Evolutionary conservation across 2,888 invertebrate species (phyloP), one percentile per base, ranked within the genome.

Genomic region (Andrena haemorrhoa): DNA sequence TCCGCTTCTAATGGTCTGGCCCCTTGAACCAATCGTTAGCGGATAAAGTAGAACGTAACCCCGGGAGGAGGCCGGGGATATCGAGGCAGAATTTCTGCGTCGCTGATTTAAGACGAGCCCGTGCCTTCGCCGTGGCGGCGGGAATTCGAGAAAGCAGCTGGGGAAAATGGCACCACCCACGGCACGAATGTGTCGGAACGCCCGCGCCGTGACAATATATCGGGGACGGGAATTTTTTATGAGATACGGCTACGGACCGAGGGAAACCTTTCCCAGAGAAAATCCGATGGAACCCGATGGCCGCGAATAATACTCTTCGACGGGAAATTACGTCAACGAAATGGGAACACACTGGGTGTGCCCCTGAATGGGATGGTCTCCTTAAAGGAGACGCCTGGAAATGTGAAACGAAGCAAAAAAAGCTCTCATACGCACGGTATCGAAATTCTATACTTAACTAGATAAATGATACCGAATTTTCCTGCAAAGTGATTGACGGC

Each of bases 21-120:
- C 16, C 53, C 51, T 35, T 6, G 7, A 58, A 65, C 69, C 68
- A 81, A 81, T 81, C 73, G 69, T 80, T 65, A 53, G 16, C 58
- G 73, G 61, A 69, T 80, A 69, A 80, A 81, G 58, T 20, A 23
- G 51, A 69, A 65, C 56, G 64, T 26, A 65, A 49, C 73, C 26
- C 26, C 41, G 58, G 58, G 51, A 41, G 51, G 51, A 41, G 68
- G 49, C 64, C 8, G 51, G 23, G 51, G 51, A 65, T 65, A 75
- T 73, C 69, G 35, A 53, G 53, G 8, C n/a, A 12, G 33, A 74
- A 60, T 65, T 81, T 47, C 41, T 60, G 23, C 72, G 53, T 53
- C 41, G 68, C 76, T 53, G 81, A 81, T 73, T 80, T 80, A 74
- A 73, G 81, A 74, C 26, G 69, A 64, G 81, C 49, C 56, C 72